phyloP scores from a whole-genome alignment of 2,888 invertebrate species.

The Netelia fuscicornis region DNA sequence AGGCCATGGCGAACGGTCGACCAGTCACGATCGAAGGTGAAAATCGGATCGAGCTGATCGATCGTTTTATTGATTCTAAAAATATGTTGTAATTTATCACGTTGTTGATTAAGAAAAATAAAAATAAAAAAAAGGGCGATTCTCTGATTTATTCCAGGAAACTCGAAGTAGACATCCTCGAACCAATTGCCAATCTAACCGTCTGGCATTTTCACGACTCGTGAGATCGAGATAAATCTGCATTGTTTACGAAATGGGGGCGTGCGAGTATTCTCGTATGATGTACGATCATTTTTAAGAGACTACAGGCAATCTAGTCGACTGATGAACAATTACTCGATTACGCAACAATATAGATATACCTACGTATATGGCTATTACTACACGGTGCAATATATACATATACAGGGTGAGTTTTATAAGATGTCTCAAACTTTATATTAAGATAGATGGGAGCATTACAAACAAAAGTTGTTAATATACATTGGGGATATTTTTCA shows the following conservation, averaged over 20 bases:
- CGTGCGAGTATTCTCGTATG: constrained; percentile 14
- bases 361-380: neutral
- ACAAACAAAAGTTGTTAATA: too few species aligned
- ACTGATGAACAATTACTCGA: constrained; percentile 14
- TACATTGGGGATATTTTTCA: too few species aligned
- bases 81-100: constrained; percentile 6
- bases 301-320: neutral
- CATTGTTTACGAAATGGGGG: constrained; percentile 37
- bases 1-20: constrained; percentile 72
- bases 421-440: too few species aligned
- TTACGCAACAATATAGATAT: constrained; percentile 13
- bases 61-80: constrained; percentile 77
- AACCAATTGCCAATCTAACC: too few species aligned
- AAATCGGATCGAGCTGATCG: constrained; percentile 75
- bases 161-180: neutral
- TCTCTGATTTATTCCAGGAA: neutral
- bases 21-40: constrained; percentile 76
- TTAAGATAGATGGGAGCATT: too few species aligned
- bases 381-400: neutral
- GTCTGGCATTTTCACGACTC: neutral
- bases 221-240: constrained; percentile 44
- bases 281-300: constrained; percentile 8
- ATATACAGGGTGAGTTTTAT: neutral
- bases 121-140: neutral
- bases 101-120: neutral